Evolutionary conservation across 2,888 invertebrate genomes (phyloP).

Genomic region (Perizoma flavofasciatum): DNA sequence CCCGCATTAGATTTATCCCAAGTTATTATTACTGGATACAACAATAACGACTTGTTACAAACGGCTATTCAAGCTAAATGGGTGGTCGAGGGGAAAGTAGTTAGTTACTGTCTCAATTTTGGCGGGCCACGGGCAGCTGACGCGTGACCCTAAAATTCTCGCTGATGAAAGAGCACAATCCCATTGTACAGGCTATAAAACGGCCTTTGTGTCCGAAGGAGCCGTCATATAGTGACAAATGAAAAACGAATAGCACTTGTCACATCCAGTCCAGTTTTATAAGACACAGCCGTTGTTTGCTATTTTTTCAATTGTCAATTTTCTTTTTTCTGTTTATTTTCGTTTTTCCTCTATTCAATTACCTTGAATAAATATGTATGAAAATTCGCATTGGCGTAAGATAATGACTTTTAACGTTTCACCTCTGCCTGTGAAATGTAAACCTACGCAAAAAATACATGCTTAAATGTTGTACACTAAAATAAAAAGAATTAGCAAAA

Average conservation of each 20-base stretch:
- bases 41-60: slow-evolving; percentile 44
- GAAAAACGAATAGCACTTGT: slow-evolving; percentile 77
- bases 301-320: slow-evolving; percentile 44
- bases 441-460: too few species aligned
- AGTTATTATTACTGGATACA: slow-evolving; percentile 20
- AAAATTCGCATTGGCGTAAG: slow-evolving; percentile 13
- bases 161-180: slow-evolving; percentile 80
- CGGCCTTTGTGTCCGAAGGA: slow-evolving; percentile 73
- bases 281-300: slow-evolving; percentile 51
- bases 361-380: slow-evolving; percentile 13
- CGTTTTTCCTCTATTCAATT: slow-evolving; percentile 32
- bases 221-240: slow-evolving; percentile 78
- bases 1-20: slow-evolving; percentile 17
- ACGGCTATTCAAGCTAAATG: slow-evolving; percentile 48
- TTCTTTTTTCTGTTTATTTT: slow-evolving; percentile 25
- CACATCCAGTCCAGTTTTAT: slow-evolving; percentile 66
- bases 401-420: neutral
- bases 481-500: too few species aligned
- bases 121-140: slow-evolving; percentile 68
- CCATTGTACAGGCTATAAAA: slow-evolving; percentile 78
- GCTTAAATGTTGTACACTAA: too few species aligned
- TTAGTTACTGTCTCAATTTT: slow-evolving; percentile 75
- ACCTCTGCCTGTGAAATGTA: neutral
- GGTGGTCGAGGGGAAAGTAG: slow-evolving; percentile 50
- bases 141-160: slow-evolving; percentile 75